These are phyloP conservation scores for Caenorhabditis inopinata DNA, from an alignment of 1,140 invertebrate genomes.

Conservation along the genomic window DNA sequence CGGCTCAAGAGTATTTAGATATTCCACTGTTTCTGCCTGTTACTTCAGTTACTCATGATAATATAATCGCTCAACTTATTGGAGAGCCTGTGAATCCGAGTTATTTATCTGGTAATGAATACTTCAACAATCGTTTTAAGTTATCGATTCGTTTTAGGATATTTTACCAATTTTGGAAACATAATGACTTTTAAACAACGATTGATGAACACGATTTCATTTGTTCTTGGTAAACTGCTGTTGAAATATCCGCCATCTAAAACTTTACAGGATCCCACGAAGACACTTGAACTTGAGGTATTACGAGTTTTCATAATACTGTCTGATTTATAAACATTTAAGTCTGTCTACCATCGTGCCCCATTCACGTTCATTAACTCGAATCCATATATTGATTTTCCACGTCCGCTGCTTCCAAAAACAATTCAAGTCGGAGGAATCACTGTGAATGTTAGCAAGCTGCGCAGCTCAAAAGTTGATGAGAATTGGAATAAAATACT, in stretches of 20 bases:
- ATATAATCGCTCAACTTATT: background rate
- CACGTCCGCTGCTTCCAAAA: constrained; percentile 7
- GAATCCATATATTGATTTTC: constrained; percentile 35
- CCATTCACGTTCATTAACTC: background rate
- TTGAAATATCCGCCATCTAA: background rate
- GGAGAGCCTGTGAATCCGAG: background rate
- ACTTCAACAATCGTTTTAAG: background rate
- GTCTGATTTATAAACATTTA: background rate
- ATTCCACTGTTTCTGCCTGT: background rate
- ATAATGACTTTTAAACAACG: background rate
- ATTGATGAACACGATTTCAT: background rate
- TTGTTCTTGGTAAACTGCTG: background rate
- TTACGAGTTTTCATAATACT: background rate
- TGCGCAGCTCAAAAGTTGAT: constrained; percentile 42
- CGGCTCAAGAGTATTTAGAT: background rate
- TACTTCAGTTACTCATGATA: constrained; percentile 1
- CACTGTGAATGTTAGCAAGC: constrained; percentile 44
- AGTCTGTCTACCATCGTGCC: constrained; percentile 3
- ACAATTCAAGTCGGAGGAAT: constrained; percentile 26
- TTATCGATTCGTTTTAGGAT: background rate
- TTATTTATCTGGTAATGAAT: background rate
- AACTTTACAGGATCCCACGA: background rate
- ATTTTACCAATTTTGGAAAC: constrained; percentile 1
- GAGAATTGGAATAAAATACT: constrained; percentile 41
- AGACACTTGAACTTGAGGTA: background rate